phyloP scores from a whole-genome alignment of 2,888 invertebrate species.

The Andricus curvator region DNA sequence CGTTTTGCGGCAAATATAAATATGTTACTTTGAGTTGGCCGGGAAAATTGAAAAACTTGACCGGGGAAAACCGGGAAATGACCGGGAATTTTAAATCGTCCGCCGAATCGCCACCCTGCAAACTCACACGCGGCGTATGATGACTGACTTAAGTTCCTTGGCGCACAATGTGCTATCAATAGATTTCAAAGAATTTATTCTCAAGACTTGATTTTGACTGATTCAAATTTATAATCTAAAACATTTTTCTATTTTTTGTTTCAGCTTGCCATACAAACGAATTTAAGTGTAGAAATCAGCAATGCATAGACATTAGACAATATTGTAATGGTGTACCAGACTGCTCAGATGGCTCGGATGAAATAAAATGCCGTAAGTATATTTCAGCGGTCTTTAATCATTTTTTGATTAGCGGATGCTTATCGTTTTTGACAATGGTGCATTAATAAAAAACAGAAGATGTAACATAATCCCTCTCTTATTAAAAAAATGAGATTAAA shows the following conservation, averaged over 20 bases:
- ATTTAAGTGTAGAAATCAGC: slow-evolving; percentile 82
- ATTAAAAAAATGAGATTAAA: slow-evolving; percentile 13
- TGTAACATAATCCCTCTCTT: neutral
- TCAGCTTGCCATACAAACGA: slow-evolving; percentile 80
- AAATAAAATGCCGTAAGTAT: slow-evolving; percentile 82
- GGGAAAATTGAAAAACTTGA: too few relatives aligned
- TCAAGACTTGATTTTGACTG: too few relatives aligned
- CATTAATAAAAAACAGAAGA: neutral
- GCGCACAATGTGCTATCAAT: too few relatives aligned
- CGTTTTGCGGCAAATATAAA: too few relatives aligned
- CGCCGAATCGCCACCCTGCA: too few relatives aligned
- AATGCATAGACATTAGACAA: slow-evolving; percentile 80
- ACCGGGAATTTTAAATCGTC: too few relatives aligned
- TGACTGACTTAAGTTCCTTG: too few relatives aligned
- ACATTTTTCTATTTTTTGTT: slow-evolving; percentile 54
- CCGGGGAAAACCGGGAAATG: too few relatives aligned
- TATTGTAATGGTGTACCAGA: slow-evolving; percentile 81
- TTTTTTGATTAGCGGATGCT: neutral
- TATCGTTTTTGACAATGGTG: neutral
- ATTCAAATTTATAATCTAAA: too few relatives aligned
- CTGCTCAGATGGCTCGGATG: slow-evolving; percentile 83
- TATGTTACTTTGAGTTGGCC: too few relatives aligned
- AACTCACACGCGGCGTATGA: too few relatives aligned
- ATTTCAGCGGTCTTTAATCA: neutral
- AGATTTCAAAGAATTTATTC: too few relatives aligned